Conservation (phyloP, 2,888 invertebrate genomes). For the Andrena fulva region DNA sequence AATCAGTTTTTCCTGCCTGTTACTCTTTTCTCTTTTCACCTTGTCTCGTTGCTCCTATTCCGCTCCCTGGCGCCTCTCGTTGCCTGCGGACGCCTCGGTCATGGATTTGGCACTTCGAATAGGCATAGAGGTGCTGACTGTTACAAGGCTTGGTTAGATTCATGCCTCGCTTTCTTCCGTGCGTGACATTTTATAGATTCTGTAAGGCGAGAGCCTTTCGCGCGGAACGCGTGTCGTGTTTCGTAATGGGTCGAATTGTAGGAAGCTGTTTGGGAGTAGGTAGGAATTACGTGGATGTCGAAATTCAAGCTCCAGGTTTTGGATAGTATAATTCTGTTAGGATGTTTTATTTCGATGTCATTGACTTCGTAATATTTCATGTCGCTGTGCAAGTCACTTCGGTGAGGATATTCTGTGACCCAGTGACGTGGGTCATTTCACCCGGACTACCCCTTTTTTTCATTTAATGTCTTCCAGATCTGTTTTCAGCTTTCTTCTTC, state of each 20-base stretch:
- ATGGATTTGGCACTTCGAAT: not conserved
- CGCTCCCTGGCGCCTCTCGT: no score
- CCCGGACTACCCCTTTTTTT: not conserved
- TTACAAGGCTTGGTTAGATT: not conserved
- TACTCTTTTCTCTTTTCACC: not conserved
- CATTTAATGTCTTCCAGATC: not conserved
- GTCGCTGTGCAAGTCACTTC: not conserved
- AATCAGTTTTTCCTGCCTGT: constrained; percentile 25
- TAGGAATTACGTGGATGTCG: not conserved
- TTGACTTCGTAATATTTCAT: not conserved
- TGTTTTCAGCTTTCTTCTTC: not conserved
- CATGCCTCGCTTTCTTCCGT: not conserved
- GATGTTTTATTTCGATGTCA: not conserved
- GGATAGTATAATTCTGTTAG: not conserved
- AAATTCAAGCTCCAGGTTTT: not conserved
- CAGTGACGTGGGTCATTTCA: not conserved
- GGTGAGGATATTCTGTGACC: not conserved
- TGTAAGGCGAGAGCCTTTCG: not conserved
- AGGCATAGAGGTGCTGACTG: not conserved
- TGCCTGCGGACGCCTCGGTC: no score
- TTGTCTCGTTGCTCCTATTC: not conserved
- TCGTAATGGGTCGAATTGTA: constrained; percentile 13
- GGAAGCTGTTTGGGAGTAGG: not conserved
- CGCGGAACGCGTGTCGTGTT: not conserved
- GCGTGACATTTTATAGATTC: not conserved